Evolutionary conservation across 2,797 vertebrate genomes (phyloP).

Genomic region (Onychomys torridus): DNA sequence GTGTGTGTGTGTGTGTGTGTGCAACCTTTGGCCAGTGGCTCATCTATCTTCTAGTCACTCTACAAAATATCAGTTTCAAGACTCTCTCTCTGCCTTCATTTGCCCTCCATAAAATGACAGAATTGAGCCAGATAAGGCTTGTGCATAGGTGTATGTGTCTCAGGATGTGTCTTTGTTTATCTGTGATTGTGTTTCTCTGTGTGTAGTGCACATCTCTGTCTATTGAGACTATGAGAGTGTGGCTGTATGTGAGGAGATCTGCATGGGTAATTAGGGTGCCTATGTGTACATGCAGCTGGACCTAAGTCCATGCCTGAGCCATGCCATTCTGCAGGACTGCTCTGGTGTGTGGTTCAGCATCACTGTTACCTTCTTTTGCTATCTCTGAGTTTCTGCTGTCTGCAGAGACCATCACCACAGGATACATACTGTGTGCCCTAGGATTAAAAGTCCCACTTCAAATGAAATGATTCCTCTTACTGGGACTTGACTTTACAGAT

Average conservation of each 20-base stretch:
- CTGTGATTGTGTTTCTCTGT: neutral
- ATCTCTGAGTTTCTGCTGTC: neutral
- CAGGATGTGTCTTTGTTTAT: neutral
- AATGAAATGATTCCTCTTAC: neutral
- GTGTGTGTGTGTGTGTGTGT: neutral
- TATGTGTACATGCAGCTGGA: neutral
- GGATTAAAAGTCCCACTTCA: slow-evolving; percentile 11
- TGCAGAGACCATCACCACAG: neutral
- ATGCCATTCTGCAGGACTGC: neutral
- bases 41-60: neutral
- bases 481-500: neutral
- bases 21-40: neutral
- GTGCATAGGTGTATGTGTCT: neutral
- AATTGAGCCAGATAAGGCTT: neutral
- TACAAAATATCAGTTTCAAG: neutral
- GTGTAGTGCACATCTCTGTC: neutral
- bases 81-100: neutral
- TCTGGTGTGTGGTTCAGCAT: neutral
- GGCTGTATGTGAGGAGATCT: neutral
- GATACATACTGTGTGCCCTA: neutral
- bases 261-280: neutral
- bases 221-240: neutral
- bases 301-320: neutral
- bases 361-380: neutral
- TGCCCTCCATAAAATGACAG: neutral